phyloP scores from a whole-genome alignment of 64 coral and sea anemone species.

The Hydrozoanthus tunicans region DNA sequence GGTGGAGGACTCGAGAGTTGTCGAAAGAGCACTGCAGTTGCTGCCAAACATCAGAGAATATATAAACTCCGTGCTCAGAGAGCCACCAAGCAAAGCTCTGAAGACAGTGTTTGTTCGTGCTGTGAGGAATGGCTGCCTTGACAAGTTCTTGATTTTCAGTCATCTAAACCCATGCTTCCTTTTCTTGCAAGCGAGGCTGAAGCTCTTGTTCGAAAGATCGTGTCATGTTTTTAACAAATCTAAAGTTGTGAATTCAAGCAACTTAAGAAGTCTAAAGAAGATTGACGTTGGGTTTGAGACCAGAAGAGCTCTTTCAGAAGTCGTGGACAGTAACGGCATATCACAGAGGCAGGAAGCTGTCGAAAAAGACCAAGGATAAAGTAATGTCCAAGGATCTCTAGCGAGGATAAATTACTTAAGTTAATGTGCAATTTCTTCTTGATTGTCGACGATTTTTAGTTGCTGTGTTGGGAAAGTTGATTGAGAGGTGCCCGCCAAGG shows the following conservation, averaged over 20 bases:
- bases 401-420: too few species aligned
- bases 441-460: slow-evolving; percentile 8
- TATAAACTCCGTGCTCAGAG: slow-evolving; percentile 7
- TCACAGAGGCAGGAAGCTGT: slow-evolving; percentile 11
- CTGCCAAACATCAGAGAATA: slow-evolving; percentile 33
- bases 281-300: slow-evolving; percentile 34
- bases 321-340: not conserved
- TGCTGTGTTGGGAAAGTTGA: slow-evolving; percentile 42
- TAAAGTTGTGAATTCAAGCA: slow-evolving; percentile 22
- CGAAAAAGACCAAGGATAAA: too few species aligned
- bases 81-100: slow-evolving; percentile 14
- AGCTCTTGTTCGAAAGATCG: slow-evolving; percentile 30
- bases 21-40: slow-evolving; percentile 16
- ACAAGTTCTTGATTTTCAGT: slow-evolving; percentile 19
- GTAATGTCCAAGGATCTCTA: too few species aligned
- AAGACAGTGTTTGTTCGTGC: slow-evolving; percentile 7
- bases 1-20: slow-evolving; percentile 1
- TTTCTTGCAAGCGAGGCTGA: slow-evolving; percentile 45
- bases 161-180: not conserved
- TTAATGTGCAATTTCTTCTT: not conserved
- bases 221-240: not conserved
- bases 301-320: slow-evolving; percentile 21
- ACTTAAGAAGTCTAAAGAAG: slow-evolving; percentile 10
- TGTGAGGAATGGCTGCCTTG: slow-evolving; percentile 10
- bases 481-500: slow-evolving; percentile 30